phyloP scores from a whole-genome alignment of 2,113 vertebrate species.

The Probosciger aterrimus region DNA sequence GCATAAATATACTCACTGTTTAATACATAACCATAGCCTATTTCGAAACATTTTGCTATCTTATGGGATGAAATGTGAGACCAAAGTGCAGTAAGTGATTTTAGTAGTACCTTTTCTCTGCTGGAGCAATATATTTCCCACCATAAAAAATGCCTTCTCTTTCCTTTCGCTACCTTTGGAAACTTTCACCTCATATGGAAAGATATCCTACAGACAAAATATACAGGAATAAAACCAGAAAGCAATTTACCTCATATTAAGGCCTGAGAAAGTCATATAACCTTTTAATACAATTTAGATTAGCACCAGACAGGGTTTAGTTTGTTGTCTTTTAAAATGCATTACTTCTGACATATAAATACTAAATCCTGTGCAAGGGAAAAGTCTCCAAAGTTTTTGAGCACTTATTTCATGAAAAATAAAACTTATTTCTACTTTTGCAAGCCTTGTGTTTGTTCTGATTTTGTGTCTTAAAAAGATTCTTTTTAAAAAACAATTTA shows the following conservation, averaged over 20 bases:
- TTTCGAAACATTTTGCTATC: not conserved
- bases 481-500: not conserved
- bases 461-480: not conserved
- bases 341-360: not conserved
- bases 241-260: not conserved
- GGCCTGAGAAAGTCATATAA: not conserved
- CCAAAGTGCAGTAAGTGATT: not conserved
- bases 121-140: not conserved
- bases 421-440: not conserved
- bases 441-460: not conserved
- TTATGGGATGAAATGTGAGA: not conserved
- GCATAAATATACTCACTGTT: not conserved
- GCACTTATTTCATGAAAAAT: not conserved
- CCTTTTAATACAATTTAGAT: not conserved
- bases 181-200: not conserved
- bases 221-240: not conserved
- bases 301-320: not conserved
- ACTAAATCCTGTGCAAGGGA: not conserved
- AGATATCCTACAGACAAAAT: not conserved
- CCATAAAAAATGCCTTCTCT: fast-evolving
- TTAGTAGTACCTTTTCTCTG: not conserved
- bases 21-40: not conserved
- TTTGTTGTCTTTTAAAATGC: not conserved
- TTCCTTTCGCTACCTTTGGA: not conserved
- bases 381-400: not conserved